Conservation (phyloP, 2,888 invertebrate species). For the Orchesellides sinensis region DNA sequence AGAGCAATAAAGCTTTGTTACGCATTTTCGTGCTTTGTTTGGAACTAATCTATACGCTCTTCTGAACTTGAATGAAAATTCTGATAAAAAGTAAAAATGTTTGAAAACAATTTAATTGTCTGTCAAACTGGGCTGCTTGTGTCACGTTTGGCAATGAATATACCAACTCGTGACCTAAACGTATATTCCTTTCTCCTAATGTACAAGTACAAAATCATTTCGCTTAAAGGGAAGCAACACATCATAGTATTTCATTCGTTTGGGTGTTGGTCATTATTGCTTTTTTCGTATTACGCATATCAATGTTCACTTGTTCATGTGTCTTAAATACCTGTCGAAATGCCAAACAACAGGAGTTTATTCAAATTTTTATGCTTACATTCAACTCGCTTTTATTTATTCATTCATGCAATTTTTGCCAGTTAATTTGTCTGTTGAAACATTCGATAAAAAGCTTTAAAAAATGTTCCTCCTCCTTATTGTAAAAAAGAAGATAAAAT, state of each 20-base stretch:
- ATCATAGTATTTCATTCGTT: conserved; percentile 10
- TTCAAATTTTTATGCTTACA: neutral
- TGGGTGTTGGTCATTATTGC: conserved; percentile 39
- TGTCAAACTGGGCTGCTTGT: conserved; percentile 40
- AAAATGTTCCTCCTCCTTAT: neutral
- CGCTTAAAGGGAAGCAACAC: neutral
- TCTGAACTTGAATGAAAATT: no score
- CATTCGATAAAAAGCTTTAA: neutral
- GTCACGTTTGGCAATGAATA: conserved; percentile 53
- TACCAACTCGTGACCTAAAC: conserved; percentile 42
- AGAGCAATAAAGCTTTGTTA: no score
- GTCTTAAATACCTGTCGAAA: no score
- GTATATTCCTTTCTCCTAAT: conserved; percentile 1
- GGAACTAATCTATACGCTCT: no score
- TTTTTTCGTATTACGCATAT: neutral
- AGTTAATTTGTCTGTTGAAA: conserved; percentile 44
- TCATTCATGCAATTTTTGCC: conserved; percentile 19
- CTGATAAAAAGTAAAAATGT: neutral
- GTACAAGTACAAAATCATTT: neutral
- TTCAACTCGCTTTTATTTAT: conserved; percentile 23
- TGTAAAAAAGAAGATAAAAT: neutral
- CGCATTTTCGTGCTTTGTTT: no score
- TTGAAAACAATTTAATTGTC: conserved; percentile 10
- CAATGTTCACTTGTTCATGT: no score
- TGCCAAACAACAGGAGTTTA: neutral